phyloP scores from a whole-genome alignment of 2,888 invertebrate species.

The Microctonus hyperodae region DNA sequence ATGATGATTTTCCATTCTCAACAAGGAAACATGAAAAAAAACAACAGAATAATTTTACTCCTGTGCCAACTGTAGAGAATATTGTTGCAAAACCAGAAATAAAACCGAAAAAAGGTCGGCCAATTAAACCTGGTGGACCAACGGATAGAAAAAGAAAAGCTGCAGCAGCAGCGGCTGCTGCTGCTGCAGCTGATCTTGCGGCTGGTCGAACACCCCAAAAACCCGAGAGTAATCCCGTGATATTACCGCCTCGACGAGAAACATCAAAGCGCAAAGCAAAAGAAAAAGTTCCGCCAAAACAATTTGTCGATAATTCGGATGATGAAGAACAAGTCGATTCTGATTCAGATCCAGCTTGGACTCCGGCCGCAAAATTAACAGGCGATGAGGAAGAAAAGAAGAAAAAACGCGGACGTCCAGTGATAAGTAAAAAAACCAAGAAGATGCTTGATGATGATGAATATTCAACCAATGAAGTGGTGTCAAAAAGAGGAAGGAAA shows the following conservation, averaged over 20 bases:
- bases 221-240: slow-evolving; percentile 62
- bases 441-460: slow-evolving; percentile 67
- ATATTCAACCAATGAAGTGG: slow-evolving; percentile 62
- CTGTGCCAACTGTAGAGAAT: slow-evolving; percentile 25
- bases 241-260: slow-evolving; percentile 67
- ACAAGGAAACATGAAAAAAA: slow-evolving; percentile 53
- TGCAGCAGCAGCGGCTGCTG: slow-evolving; percentile 56
- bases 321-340: slow-evolving; percentile 72
- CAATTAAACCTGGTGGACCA: slow-evolving; percentile 63
- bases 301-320: slow-evolving; percentile 63
- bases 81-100: slow-evolving; percentile 44
- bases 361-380: slow-evolving; percentile 68
- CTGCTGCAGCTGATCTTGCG: slow-evolving; percentile 47
- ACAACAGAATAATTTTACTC: slow-evolving; percentile 33
- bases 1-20: slow-evolving; percentile 64
- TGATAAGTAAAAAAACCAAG: slow-evolving; percentile 52
- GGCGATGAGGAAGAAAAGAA: slow-evolving; percentile 61
- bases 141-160: slow-evolving; percentile 62
- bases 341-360: slow-evolving; percentile 79
- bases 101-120: slow-evolving; percentile 61
- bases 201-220: slow-evolving; percentile 65
- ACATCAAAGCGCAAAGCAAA: slow-evolving; percentile 73
- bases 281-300: slow-evolving; percentile 68
- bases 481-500: slow-evolving; percentile 62
- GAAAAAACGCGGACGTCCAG: slow-evolving; percentile 60